Percentiles rank a stretch among this genome's conserved stretches.
phyloP scores from a whole-genome alignment of 1,140 invertebrate species.

The Dreissena rostriformis region DNA sequence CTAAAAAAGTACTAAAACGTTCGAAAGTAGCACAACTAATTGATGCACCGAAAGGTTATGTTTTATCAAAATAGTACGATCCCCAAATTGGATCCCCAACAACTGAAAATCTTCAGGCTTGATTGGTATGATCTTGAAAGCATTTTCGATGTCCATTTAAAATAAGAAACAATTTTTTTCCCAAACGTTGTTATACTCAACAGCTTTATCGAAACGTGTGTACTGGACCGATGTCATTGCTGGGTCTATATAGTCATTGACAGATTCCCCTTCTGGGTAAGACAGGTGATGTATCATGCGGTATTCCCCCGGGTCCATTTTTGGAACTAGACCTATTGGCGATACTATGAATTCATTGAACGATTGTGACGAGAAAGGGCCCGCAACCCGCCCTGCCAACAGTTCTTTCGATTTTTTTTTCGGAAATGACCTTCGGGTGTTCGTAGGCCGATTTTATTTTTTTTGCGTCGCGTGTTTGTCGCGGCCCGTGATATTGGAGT shows the following conservation, averaged over 20 bases:
- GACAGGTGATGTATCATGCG: conserved; percentile 36
- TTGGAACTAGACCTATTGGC: conserved; percentile 32
- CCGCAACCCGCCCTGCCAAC: background rate
- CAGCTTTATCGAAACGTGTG: conserved; percentile 9
- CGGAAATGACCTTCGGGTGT: background rate
- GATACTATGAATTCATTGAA: background rate
- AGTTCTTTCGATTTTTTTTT: conserved; percentile 10
- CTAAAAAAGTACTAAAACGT: conserved; percentile 9
- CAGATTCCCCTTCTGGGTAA: background rate
- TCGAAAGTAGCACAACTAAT: conserved; percentile 17
- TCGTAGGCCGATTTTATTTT: conserved; percentile 12
- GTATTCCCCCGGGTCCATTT: conserved; percentile 16
- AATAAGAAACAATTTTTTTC: conserved; percentile 1
- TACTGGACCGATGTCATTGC: background rate
- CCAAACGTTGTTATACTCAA: background rate
- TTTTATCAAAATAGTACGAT: conserved; percentile 8
- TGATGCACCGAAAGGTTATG: conserved; percentile 2
- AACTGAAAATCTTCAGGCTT: conserved; percentile 12
- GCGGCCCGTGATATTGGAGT: conserved; percentile 16
- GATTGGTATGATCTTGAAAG: conserved; percentile 20
- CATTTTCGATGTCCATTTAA: conserved; percentile 1
- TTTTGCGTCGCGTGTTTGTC: background rate
- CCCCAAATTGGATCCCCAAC: background rate
- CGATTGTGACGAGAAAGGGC: background rate
- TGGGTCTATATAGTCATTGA: conserved; percentile 22